phyloP scores from a whole-genome alignment of 2,113 vertebrate species.

The Rhea pennata region DNA sequence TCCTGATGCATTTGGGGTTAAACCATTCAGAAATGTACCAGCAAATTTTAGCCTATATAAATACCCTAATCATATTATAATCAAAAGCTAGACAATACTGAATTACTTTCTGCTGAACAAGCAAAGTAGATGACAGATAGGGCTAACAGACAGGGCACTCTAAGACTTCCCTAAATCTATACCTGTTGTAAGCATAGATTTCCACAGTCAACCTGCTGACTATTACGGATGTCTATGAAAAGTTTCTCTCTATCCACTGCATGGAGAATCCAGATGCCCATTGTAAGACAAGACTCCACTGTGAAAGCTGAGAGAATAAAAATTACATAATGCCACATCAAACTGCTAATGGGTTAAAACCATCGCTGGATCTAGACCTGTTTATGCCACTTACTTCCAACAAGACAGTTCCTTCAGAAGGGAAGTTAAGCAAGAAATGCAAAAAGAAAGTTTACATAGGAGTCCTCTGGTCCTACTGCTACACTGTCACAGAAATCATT shows the following conservation, averaged over 20 bases:
- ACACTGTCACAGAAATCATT: not conserved
- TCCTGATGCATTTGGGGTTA: not conserved
- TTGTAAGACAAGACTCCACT: not conserved
- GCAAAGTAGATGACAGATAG: not conserved
- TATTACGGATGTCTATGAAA: not conserved
- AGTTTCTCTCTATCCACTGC: not conserved
- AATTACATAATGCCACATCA: accelerated
- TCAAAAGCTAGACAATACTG: not conserved
- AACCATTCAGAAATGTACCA: not conserved
- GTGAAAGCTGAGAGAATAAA: not conserved
- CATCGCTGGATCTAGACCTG: not conserved
- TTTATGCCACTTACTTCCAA: not conserved
- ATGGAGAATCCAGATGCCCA: not conserved
- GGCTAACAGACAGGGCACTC: not conserved
- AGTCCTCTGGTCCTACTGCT: not conserved
- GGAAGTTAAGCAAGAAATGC: not conserved
- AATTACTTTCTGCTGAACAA: slow-evolving; percentile 12
- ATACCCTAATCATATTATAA: not conserved
- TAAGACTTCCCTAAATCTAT: not conserved
- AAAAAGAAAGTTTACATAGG: not conserved
- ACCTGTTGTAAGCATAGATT: not conserved
- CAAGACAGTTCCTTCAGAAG: not conserved
- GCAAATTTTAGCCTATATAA: not conserved
- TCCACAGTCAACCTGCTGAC: not conserved
- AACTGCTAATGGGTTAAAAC: not conserved